Conservation (phyloP, 2,113 vertebrate genomes). For the Ctenodactylus gundi region DNA sequence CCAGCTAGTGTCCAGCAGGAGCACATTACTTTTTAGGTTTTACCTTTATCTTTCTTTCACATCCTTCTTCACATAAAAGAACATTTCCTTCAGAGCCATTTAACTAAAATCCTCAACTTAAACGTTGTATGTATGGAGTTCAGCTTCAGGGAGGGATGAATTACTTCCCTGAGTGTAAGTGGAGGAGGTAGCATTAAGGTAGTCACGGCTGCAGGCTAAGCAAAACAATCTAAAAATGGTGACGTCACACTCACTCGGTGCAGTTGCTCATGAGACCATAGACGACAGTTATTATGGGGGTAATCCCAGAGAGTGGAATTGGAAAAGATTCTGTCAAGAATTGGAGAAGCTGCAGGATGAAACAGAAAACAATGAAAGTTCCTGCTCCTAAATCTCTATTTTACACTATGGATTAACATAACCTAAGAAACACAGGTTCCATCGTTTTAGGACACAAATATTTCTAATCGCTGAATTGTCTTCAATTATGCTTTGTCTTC, state of each 20-base stretch:
- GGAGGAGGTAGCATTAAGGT: neutral
- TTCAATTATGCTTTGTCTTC: neutral
- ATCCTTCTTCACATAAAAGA: neutral
- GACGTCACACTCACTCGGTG: neutral
- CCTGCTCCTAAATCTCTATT: neutral
- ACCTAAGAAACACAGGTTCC: neutral
- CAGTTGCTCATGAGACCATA: neutral
- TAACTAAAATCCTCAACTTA: neutral
- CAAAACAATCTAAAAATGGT: neutral
- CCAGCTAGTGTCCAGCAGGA: neutral
- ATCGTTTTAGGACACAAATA: neutral
- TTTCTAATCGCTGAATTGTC: neutral
- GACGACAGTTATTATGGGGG: neutral
- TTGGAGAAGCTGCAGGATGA: neutral
- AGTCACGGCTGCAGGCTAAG: neutral
- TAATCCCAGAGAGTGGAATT: neutral
- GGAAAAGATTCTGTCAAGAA: neutral
- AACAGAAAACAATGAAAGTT: neutral
- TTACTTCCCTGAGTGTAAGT: neutral
- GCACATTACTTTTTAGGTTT: neutral
- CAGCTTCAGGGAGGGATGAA: neutral
- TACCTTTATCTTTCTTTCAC: neutral
- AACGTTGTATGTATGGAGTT: neutral
- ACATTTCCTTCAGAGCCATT: neutral
- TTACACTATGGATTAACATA: neutral